Base-by-base conservation (phyloP, 2,888 invertebrate species). In the Agrenia bidenticulata region DNA sequence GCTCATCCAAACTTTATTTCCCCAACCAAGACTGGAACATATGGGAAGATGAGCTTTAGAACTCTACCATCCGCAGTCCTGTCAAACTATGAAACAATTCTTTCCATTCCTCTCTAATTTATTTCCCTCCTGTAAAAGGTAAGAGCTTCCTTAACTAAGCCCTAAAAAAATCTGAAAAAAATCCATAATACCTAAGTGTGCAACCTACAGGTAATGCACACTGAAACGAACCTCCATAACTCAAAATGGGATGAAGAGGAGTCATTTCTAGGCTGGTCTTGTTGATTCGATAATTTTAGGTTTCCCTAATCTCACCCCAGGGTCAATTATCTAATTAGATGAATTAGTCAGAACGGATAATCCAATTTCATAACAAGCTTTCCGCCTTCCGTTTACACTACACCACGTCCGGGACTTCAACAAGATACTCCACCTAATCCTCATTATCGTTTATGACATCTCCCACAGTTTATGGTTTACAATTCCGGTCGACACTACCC, bases 201-300 rank as follows among this genome's bases (percentile, higher is more conserved):
- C n/a, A n/a, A n/a, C n/a, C n/a, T n/a, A n/a, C n/a, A n/a, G n/a
- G n/a, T n/a, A n/a, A n/a, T n/a, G n/a, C n/a, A n/a, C n/a, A n/a
- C n/a, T n/a, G n/a, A n/a, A n/a, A n/a, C 32, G 4, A 7, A 32
- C 4, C 32, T 32, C 32, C 4, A 32, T 32, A 32, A 32, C 32
- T 32, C 32, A 32, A 32, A n/a, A 32, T 55, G 19, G 55, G 55
- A 26, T 27, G 55, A 17, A 45, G 19, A 55, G 41, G 55, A 26
- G 55, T 55, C 55, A 55, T 27, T 55, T 55, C 50, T 59, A 64
- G 74, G 74, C 61, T 66, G 74, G 72, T 64, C 66, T 68, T 73
- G 74, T 61, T 73, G 74, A 74, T 74, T 72, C 67, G 71, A 73
- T 73, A 73, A 74, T 74, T 73, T 69, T 73, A 68, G 71, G 71